Evolutionary conservation across 2,797 vertebrate species (phyloP).

Genomic region (Malurus leucopterus): DNA sequence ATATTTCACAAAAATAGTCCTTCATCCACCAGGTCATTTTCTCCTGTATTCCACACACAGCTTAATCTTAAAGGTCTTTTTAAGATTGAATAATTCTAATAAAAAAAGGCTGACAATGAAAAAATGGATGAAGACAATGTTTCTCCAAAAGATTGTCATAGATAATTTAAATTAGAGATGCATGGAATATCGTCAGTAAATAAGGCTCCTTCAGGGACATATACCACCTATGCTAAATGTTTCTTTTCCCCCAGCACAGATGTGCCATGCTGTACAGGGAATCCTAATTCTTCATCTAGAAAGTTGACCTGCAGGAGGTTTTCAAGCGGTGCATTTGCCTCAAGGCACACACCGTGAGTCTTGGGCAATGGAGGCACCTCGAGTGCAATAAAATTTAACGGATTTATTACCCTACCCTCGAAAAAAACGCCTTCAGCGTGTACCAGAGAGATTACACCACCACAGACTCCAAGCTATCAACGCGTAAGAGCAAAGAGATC

Average conservation of each 20-base stretch:
- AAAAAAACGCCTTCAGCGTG: fast-evolving
- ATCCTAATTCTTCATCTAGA: too few relatives aligned
- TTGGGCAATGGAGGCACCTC: not conserved
- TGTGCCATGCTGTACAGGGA: fast-evolving
- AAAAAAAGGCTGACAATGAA: not conserved
- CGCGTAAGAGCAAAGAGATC: fast-evolving
- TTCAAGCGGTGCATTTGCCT: fast-evolving
- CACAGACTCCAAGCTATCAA: not conserved
- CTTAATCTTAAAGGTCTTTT: not conserved
- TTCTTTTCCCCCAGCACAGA: not conserved
- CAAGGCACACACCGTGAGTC: fast-evolving
- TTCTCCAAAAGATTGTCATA: not conserved
- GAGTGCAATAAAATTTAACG: not conserved
- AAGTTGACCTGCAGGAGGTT: not conserved
- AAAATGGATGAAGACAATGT: not conserved
- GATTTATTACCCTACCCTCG: not conserved
- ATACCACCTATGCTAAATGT: not conserved
- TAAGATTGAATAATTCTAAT: not conserved
- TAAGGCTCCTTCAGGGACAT: not conserved
- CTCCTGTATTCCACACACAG: not conserved
- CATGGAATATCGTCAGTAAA: not conserved
- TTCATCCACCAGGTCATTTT: not conserved
- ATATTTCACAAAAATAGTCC: not conserved
- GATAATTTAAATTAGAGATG: not conserved
- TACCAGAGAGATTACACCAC: not conserved